phyloP scores from a whole-genome alignment of 2,888 invertebrate species.

The Perithous albicinctus region DNA sequence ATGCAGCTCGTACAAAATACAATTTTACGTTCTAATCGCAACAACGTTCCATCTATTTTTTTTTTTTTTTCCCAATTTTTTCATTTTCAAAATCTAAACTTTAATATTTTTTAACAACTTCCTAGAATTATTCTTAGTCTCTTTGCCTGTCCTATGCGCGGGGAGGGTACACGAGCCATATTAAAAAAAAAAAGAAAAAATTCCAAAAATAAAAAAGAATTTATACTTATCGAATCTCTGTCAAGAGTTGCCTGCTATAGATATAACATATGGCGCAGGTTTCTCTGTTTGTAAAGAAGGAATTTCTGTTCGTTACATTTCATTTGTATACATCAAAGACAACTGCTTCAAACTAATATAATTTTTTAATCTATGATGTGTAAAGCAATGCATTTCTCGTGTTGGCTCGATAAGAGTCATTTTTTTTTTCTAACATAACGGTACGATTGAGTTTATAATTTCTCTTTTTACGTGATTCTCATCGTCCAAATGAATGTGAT shows the following conservation, averaged over 20 bases:
- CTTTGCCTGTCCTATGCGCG: slow-evolving; percentile 82
- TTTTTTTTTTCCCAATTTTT: slow-evolving; percentile 29
- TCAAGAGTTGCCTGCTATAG: slow-evolving; percentile 62
- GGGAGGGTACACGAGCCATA: slow-evolving; percentile 82
- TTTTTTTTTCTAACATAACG: slow-evolving; percentile 14
- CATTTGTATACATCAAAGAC: slow-evolving; percentile 72
- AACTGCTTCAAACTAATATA: slow-evolving; percentile 80
- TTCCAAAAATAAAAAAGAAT: slow-evolving; percentile 33
- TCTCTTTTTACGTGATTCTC: neutral
- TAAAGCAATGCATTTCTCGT: slow-evolving; percentile 67
- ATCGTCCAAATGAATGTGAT: slow-evolving; percentile 11
- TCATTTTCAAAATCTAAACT: slow-evolving; percentile 42
- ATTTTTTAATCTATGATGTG: slow-evolving; percentile 56
- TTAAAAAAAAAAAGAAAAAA: slow-evolving; percentile 60
- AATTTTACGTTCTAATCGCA: slow-evolving; percentile 63
- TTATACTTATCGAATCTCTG: slow-evolving; percentile 39
- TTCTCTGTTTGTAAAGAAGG: slow-evolving; percentile 64
- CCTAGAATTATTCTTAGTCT: slow-evolving; percentile 60
- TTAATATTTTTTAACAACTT: slow-evolving; percentile 63
- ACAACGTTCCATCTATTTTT: slow-evolving; percentile 26
- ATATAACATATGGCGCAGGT: slow-evolving; percentile 73
- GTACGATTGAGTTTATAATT: neutral
- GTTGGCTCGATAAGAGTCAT: neutral
- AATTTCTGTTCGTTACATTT: slow-evolving; percentile 65
- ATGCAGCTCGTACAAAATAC: slow-evolving; percentile 53